Evolutionary conservation across 1,140 invertebrate species (phyloP), one percentile per base, ranked within the genome.

Genomic region (Drosophila pallidifrons): DNA sequence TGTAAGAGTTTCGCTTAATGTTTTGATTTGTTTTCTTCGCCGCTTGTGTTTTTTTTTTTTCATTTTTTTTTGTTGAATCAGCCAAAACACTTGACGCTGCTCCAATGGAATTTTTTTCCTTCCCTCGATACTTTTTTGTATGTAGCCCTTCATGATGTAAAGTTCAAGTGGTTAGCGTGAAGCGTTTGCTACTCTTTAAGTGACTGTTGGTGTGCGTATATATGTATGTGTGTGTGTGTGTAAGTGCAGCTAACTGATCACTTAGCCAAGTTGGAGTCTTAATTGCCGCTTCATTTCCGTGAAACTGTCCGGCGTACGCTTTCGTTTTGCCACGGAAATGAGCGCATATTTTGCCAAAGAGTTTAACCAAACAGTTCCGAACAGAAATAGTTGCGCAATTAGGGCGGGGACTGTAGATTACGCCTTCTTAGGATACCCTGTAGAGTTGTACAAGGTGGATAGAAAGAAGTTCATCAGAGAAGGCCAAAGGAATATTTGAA

Each of bases 261-360:
- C 30, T 54, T 70, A 52, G 63, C 46, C 59, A 11, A 52, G 64
- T n/a, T 61, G 20, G 41, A 32, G 57, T 51, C 82, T 88, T 86
- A 86, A 86, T 86, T 71, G 82, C 57, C 59, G 82, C 79, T 82
- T 88, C 85, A 89, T 88, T 88, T 88, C 83, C 83, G 85, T 74
- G 63, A 43, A 80, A 70, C 71, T 74, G 71, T 74, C 47, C 60
- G 63, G 32, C 47, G 69, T 35, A 35, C 55, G 83, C 80, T 86
- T 86, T 86, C 75, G 71, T 86, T 87, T 87, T 70, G 75, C 59
- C 66, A 78, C 80, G 83, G 83, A 88, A 88, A 88, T 88, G 83
- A 83, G 51, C 85, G 70, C 83, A 83, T 88, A 83, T 88, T 88
- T 88, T 60, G 85, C 83, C 81, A 83, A 88, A 83, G 81, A 87